phyloP scores from a whole-genome alignment of 2,113 vertebrate genomes.

The Thalassoma bifasciatum region DNA sequence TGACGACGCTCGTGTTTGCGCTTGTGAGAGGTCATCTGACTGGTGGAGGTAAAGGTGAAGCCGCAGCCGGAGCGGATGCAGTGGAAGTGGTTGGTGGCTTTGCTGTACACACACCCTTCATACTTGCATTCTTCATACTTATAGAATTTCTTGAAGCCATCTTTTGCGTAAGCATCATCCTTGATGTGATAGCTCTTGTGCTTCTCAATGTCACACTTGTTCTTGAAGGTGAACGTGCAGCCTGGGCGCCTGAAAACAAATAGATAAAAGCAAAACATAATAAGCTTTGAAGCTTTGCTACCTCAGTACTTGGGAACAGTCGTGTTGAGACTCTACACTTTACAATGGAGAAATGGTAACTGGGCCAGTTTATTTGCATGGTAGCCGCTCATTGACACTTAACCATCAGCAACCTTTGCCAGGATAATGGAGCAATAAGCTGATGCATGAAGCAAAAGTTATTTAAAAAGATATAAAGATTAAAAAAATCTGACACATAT shows the following conservation, averaged over 20 bases:
- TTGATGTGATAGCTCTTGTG: conserved; percentile 99
- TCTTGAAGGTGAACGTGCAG: conserved; percentile 99
- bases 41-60: conserved; percentile 99
- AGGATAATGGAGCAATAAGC: conserved; percentile 13
- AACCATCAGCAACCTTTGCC: conserved; percentile 29
- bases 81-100: conserved; percentile 99
- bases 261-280: background rate
- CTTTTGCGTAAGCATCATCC: conserved; percentile 99
- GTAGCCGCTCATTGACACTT: conserved; percentile 39
- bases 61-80: conserved; percentile 98
- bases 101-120: conserved; percentile 99
- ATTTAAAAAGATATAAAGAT: too few relatives aligned
- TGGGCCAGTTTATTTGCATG: conserved; percentile 23
- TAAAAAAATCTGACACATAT: background rate
- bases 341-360: conserved; percentile 43
- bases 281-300: conserved; percentile 4
- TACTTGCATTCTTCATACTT: conserved; percentile 99
- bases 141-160: conserved; percentile 99
- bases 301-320: background rate
- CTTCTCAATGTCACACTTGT: conserved; percentile 99
- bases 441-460: conserved; percentile 31
- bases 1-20: conserved; percentile 98
- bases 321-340: conserved; percentile 34
- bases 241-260: conserved; percentile 89
- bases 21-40: conserved; percentile 99